Percentiles rank a stretch among this genome's conserved stretches.
Conservation (phyloP, 2,888 invertebrate species). For the Eupithecia inturbata region DNA sequence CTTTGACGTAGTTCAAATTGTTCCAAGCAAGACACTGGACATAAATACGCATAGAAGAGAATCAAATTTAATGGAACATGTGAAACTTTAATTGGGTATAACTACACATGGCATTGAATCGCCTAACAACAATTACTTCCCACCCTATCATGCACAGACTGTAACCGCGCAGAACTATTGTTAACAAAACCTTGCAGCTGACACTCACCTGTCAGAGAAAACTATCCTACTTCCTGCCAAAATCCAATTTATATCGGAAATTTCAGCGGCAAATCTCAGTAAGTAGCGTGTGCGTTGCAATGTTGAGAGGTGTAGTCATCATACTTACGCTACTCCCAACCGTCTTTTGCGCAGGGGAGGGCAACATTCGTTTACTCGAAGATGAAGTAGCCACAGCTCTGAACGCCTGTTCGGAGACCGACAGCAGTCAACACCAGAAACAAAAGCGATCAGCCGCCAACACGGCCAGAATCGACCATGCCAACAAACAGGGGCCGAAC, state of each 20-base stretch:
- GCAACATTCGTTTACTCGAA: constrained; percentile 74
- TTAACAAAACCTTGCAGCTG: constrained; percentile 41
- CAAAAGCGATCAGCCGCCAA: constrained; percentile 44
- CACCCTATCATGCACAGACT: constrained; percentile 18
- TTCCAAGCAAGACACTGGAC: not conserved
- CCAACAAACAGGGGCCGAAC: constrained; percentile 54
- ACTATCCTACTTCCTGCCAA: constrained; percentile 62
- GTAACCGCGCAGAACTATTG: constrained; percentile 26
- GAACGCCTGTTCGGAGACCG: constrained; percentile 56
- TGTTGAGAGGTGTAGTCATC: constrained; percentile 53
- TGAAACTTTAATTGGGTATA: not conserved
- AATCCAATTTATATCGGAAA: constrained; percentile 54
- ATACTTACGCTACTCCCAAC: constrained; percentile 57
- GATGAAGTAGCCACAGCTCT: constrained; percentile 72
- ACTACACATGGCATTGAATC: not conserved
- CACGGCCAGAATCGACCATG: constrained; percentile 61
- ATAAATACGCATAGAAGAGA: not conserved
- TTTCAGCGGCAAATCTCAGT: constrained; percentile 35
- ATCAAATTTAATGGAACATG: not conserved
- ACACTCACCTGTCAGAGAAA: constrained; percentile 62
- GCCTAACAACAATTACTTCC: not conserved
- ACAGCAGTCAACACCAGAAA: constrained; percentile 35
- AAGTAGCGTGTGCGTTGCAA: constrained; percentile 51
- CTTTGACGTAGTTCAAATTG: not conserved
- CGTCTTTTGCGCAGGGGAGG: constrained; percentile 63